These are phyloP conservation scores for Oreochromis tanganicae DNA, from an alignment of 2,113 vertebrate species.

Conservation along the genomic window DNA sequence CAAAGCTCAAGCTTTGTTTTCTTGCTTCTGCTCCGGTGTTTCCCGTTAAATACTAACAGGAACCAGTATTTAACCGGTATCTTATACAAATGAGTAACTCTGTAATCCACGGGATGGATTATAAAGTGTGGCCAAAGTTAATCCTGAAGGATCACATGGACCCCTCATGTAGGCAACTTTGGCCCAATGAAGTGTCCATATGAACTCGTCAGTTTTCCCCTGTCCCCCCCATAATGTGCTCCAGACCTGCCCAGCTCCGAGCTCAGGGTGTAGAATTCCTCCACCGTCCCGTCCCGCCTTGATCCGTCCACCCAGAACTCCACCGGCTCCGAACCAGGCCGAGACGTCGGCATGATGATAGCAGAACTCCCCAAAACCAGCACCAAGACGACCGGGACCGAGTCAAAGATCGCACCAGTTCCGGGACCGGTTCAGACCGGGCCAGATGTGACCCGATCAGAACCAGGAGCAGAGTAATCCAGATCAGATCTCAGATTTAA, in stretches of 20 bases:
- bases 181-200: not conserved
- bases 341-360: slow-evolving; percentile 76
- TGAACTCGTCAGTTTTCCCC: not conserved
- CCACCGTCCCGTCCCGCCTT: slow-evolving; percentile 73
- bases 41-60: not conserved
- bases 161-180: not conserved
- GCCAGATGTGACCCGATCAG: slow-evolving; percentile 23
- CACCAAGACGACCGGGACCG: not conserved
- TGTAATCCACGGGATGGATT: not conserved
- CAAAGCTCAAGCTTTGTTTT: not conserved
- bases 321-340: slow-evolving; percentile 63
- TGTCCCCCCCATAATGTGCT: not conserved
- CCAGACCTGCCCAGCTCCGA: slow-evolving; percentile 74
- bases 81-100: not conserved
- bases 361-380: not conserved
- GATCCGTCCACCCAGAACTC: slow-evolving; percentile 87
- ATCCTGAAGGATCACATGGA: not conserved
- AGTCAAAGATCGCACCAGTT: not conserved
- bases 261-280: slow-evolving; percentile 79
- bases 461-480: slow-evolving; percentile 31
- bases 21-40: not conserved
- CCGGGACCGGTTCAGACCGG: not conserved
- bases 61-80: not conserved
- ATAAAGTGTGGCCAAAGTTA: not conserved
- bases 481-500: slow-evolving; percentile 42